These are phyloP conservation scores for Phrynocephalus forsythii DNA, from an alignment of 2,797 vertebrate genomes.

Conservation along the genomic window DNA sequence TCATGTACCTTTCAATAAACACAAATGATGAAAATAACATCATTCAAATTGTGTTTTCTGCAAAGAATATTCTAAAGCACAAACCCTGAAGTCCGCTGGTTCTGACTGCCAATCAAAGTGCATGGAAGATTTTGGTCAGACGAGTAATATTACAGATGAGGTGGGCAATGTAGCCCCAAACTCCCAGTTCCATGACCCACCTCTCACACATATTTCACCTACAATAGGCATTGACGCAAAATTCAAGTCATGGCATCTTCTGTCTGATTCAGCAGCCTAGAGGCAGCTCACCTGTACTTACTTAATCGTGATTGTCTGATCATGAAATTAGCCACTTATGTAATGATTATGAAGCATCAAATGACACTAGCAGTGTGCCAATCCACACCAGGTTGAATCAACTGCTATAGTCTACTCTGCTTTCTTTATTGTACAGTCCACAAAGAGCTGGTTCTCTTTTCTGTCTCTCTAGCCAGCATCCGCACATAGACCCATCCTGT, in stretches of 20 bases:
- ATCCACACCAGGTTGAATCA: background rate
- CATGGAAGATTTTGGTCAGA: background rate
- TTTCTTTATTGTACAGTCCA: background rate
- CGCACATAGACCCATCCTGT: background rate
- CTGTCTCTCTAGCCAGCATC: background rate
- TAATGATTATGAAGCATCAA: background rate
- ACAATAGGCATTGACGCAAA: background rate
- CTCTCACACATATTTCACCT: background rate
- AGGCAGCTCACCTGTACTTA: background rate
- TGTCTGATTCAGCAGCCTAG: conserved; percentile 12
- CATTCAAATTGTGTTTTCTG: background rate
- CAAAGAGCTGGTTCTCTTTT: background rate
- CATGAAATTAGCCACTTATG: background rate
- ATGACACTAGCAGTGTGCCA: background rate
- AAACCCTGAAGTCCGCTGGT: background rate
- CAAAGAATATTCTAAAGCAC: background rate
- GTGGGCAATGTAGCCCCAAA: background rate
- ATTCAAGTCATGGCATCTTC: conserved; percentile 11
- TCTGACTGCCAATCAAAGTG: background rate
- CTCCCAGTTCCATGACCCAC: background rate
- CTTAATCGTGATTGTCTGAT: conserved; percentile 9
- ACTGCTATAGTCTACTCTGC: background rate
- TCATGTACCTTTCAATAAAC: too few relatives aligned
- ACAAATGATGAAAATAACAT: too few relatives aligned
- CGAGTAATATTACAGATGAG: background rate